Percentiles rank a stretch among this genome's conserved stretches.
Conservation (phyloP, 2,113 vertebrate genomes). For the Esox niger region DNA sequence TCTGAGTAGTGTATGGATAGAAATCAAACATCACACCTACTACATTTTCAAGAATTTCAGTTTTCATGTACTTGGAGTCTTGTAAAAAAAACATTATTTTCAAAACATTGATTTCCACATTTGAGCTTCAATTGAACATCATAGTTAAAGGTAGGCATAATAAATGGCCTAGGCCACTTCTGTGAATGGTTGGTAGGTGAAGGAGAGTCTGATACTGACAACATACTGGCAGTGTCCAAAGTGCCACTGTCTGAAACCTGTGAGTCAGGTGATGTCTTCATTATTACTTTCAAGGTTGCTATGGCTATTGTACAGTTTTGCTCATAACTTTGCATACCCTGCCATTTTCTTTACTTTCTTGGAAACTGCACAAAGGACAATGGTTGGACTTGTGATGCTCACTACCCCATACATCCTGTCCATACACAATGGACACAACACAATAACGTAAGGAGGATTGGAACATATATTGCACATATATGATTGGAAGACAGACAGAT, state of each 20-base stretch:
- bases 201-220: neutral
- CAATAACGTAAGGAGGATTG: too few species aligned
- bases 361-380: too few species aligned
- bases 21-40: conserved; percentile 30
- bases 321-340: too few species aligned
- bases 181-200: neutral
- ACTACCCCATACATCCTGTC: too few species aligned
- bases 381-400: too few species aligned
- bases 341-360: too few species aligned
- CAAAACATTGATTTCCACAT: conserved; percentile 33
- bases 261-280: neutral
- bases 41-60: conserved; percentile 39
- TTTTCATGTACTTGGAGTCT: conserved; percentile 32
- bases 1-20: conserved; percentile 25
- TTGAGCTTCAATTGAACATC: conserved; percentile 32
- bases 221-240: conserved; percentile 31
- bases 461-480: too few species aligned
- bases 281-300: conserved; percentile 26
- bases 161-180: conserved; percentile 28
- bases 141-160: conserved; percentile 29
- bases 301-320: too few species aligned
- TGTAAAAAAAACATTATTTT: conserved; percentile 22
- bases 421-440: too few species aligned
- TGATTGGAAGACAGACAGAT: too few species aligned
- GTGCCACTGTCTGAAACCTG: conserved; percentile 16